A percentile compares a stretch with the other conserved stretches of the same genome.
Conservation (phyloP, 2,888 invertebrate species). For the Ceramica pisi region DNA sequence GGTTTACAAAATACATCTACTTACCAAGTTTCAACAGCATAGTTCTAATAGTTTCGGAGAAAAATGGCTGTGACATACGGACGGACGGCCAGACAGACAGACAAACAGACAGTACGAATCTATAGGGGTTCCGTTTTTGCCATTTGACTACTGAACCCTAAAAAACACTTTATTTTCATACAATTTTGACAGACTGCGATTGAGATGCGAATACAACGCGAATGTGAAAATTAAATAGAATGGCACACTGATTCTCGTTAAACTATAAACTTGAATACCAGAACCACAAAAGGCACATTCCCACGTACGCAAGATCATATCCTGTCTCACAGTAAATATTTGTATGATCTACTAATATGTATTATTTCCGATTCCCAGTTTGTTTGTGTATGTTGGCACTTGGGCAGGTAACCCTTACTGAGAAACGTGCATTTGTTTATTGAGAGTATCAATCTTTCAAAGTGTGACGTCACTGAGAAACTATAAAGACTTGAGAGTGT, state of each 20-base stretch:
- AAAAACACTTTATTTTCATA: no score
- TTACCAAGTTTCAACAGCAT: no score
- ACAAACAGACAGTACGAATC: no score
- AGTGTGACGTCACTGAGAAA: slow-evolving; percentile 35
- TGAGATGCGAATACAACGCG: no score
- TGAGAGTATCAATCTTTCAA: slow-evolving; percentile 23
- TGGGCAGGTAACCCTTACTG: slow-evolving; percentile 29
- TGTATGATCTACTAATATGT: slow-evolving; percentile 35
- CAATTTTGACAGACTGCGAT: no score
- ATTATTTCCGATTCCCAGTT: slow-evolving; percentile 25
- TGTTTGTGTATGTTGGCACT: slow-evolving; percentile 50
- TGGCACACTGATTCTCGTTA: not conserved
- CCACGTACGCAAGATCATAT: slow-evolving; percentile 26
- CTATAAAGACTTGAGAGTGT: not conserved
- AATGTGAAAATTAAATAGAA: no score
- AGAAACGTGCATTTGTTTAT: slow-evolving; percentile 26
- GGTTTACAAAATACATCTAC: no score
- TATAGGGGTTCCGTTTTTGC: no score
- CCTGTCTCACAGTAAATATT: slow-evolving; percentile 47
- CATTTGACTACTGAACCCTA: no score
- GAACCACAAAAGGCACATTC: slow-evolving; percentile 21
- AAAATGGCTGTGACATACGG: no score
- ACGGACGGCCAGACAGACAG: no score
- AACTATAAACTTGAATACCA: not conserved
- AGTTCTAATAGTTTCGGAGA: no score